Conservation (phyloP, 2,888 invertebrate genomes). For the Trichopoda pennipes region DNA sequence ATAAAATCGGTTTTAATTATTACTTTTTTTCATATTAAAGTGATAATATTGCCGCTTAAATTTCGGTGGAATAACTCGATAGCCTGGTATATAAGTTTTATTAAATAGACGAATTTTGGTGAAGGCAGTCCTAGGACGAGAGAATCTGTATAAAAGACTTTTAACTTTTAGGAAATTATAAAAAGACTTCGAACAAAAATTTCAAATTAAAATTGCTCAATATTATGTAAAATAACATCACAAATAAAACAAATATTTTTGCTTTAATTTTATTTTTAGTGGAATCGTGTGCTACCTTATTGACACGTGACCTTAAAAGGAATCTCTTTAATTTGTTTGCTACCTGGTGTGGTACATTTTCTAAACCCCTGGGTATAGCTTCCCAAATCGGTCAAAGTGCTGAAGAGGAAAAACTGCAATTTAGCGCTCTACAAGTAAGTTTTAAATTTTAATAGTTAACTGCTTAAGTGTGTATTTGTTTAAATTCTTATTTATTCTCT, state of each 20-base stretch:
- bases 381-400: constrained; percentile 81
- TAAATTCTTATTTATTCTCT: background rate
- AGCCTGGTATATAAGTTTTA: no score
- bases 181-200: no score
- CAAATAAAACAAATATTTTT: background rate
- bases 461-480: background rate
- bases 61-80: no score
- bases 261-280: constrained; percentile 82
- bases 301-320: constrained; percentile 92
- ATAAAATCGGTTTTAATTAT: no score
- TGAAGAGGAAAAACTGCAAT: constrained; percentile 84
- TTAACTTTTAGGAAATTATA: no score
- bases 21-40: no score
- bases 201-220: no score
- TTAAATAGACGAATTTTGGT: no score
- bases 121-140: no score
- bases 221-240: background rate
- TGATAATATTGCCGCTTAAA: no score
- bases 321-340: constrained; percentile 95
- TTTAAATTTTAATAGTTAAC: background rate
- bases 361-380: constrained; percentile 84
- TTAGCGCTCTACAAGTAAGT: constrained; percentile 84
- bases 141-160: no score
- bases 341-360: constrained; percentile 95
- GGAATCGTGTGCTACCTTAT: constrained; percentile 90